Conservation (phyloP, 2,113 vertebrate genomes). For the Phyllostomus hastatus region DNA sequence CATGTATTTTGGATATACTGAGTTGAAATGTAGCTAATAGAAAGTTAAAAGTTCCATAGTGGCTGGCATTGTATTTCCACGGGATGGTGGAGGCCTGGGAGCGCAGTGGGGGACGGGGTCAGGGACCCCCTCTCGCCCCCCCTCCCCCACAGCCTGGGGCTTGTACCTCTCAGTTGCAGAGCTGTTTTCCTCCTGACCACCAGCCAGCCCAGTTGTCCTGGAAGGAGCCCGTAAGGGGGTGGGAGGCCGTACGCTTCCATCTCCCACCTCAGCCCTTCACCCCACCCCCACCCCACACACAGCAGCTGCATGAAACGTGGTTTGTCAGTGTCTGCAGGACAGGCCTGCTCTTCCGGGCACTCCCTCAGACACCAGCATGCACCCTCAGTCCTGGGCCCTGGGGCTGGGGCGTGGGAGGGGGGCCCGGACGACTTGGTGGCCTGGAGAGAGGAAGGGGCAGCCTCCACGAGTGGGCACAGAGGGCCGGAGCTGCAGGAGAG, state of each 20-base stretch:
- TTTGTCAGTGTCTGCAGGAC: rapidly evolving
- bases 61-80: neutral
- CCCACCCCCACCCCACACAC: neutral
- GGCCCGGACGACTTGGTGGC: rapidly evolving
- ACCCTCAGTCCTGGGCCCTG: neutral
- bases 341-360: neutral
- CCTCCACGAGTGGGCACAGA: neutral
- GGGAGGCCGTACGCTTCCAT: neutral
- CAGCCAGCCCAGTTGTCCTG: neutral
- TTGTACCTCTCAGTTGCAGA: neutral
- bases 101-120: rapidly evolving
- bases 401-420: neutral
- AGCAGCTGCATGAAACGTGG: neutral
- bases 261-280: neutral
- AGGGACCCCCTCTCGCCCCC: neutral
- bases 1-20: neutral
- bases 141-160: neutral
- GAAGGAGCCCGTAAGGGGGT: too few species aligned
- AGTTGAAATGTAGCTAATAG: neutral
- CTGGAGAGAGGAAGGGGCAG: neutral
- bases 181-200: neutral
- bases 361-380: neutral
- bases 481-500: rapidly evolving
- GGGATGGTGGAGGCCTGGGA: too few species aligned
- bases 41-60: neutral